Conservation (phyloP, 2,797 vertebrate genomes). For the Syngnathus rostellatus region DNA sequence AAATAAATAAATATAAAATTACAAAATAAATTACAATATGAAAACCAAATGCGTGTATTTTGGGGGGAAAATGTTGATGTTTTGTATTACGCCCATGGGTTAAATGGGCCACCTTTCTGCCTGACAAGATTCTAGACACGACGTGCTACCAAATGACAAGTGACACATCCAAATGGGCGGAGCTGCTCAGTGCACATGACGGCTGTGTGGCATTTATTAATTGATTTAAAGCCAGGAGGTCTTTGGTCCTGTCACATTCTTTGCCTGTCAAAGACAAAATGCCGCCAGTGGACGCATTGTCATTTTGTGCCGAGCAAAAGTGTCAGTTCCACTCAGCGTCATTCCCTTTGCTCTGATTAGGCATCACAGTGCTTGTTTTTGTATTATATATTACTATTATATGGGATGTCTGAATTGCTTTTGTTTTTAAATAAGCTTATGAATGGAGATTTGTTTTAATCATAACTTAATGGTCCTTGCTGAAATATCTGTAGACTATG, state of each 20-base stretch:
- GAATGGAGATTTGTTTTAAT: not conserved
- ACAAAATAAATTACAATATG: too few species aligned
- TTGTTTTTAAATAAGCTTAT: not conserved
- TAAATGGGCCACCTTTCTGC: too few species aligned
- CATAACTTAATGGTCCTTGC: too few species aligned
- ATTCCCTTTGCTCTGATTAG: not conserved
- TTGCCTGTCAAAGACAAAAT: conserved; percentile 17
- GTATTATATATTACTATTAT: not conserved
- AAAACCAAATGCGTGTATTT: not conserved
- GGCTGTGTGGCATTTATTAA: conserved; percentile 21
- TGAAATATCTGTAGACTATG: too few species aligned
- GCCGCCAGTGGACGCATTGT: not conserved
- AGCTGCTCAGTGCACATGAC: conserved; percentile 14
- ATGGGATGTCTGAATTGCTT: not conserved
- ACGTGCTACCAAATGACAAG: conserved; percentile 44
- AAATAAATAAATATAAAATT: too few species aligned
- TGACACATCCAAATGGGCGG: conserved; percentile 48
- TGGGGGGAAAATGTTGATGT: not conserved
- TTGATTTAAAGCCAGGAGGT: conserved; percentile 34
- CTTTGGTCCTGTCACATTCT: conserved; percentile 29
- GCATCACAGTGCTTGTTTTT: not conserved
- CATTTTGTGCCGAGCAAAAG: not conserved
- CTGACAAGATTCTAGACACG: not conserved
- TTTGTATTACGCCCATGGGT: too few species aligned
- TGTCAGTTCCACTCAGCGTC: not conserved